Conservation (phyloP, 2,113 vertebrate genomes). For the Carettochelys insculpta region DNA sequence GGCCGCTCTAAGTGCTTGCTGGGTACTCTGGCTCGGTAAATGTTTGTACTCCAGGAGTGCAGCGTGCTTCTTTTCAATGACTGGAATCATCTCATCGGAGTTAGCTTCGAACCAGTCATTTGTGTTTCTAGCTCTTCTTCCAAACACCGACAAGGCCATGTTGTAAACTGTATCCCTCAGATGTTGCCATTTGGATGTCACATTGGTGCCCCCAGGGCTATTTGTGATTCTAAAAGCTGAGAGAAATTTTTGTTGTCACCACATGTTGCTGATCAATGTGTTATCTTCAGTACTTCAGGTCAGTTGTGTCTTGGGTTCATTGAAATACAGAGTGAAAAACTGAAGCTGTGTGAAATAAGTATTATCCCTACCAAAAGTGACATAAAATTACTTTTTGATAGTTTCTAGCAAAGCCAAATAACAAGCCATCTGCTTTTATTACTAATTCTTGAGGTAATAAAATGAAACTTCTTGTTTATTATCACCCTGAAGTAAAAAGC, state of each 20-base stretch:
- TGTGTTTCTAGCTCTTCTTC: too few species aligned
- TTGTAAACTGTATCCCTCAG: too few species aligned
- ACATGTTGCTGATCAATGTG: not conserved
- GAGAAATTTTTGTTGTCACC: not conserved
- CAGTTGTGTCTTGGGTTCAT: not conserved
- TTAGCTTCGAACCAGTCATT: too few species aligned
- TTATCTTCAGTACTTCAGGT: rapidly evolving
- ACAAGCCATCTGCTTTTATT: not conserved
- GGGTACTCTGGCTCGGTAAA: too few species aligned
- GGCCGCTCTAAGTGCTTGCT: too few species aligned
- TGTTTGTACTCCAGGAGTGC: too few species aligned
- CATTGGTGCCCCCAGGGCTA: too few species aligned
- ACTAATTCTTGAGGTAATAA: not conserved
- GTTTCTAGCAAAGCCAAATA: not conserved
- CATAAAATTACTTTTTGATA: not conserved
- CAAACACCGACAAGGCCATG: too few species aligned
- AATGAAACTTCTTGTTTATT: not conserved
- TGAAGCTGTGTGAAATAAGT: too few species aligned
- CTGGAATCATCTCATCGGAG: too few species aligned
- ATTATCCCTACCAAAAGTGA: not conserved
- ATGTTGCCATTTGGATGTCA: too few species aligned
- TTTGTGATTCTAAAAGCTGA: not conserved
- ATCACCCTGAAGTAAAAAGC: not conserved
- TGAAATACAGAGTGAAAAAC: not conserved
- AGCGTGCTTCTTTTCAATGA: too few species aligned